phyloP scores from a whole-genome alignment of 2,888 invertebrate species.

The Campoletis raptor region DNA sequence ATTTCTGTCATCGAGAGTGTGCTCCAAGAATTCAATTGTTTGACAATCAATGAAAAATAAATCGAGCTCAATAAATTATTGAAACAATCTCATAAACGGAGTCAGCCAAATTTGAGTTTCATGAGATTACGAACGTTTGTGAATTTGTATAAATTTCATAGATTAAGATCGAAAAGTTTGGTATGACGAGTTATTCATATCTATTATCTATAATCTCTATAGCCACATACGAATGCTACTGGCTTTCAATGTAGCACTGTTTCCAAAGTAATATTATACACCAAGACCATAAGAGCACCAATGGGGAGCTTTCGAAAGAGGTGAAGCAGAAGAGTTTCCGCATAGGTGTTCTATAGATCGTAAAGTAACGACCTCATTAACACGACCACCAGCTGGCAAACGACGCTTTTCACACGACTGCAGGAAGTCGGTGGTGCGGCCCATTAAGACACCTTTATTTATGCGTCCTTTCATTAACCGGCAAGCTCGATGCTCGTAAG shows the following conservation, averaged over 20 bases:
- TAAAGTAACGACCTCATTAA: slow-evolving; percentile 82
- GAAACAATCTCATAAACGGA: neutral
- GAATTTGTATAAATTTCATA: neutral
- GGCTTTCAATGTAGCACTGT: slow-evolving; percentile 22
- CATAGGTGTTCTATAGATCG: slow-evolving; percentile 63
- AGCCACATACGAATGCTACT: neutral
- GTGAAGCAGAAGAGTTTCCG: neutral
- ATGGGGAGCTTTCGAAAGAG: slow-evolving; percentile 22
- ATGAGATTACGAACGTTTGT: neutral
- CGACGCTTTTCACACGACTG: slow-evolving; percentile 62
- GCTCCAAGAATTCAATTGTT: slow-evolving; percentile 43
- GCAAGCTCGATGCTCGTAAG: slow-evolving; percentile 65
- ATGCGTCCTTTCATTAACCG: slow-evolving; percentile 79
- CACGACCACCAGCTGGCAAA: slow-evolving; percentile 76
- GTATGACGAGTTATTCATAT: neutral
- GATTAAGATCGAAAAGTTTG: neutral
- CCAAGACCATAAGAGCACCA: slow-evolving; percentile 41
- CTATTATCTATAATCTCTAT: neutral
- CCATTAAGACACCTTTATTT: slow-evolving; percentile 79
- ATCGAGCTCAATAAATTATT: neutral
- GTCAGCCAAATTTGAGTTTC: neutral
- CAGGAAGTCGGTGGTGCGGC: slow-evolving; percentile 33
- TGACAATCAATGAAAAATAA: no score
- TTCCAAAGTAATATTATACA: slow-evolving; percentile 50
- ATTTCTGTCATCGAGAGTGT: no score